Evolutionary conservation across 2,888 invertebrate species (phyloP).

Genomic region (Orthosia gothica): DNA sequence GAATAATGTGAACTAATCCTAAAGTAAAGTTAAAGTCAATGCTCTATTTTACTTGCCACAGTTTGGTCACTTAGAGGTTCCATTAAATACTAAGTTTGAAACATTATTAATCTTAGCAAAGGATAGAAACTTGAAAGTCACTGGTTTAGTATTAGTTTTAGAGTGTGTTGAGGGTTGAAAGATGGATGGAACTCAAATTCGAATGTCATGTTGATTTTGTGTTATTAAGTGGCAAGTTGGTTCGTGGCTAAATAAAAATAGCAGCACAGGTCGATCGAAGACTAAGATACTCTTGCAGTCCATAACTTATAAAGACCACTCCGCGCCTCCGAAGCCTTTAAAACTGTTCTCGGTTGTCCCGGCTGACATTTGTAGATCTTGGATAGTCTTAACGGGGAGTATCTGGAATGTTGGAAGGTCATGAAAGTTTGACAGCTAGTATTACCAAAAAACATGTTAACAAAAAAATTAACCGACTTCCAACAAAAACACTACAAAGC

Average conservation of each 20-base stretch:
- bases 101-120: slow-evolving; percentile 55
- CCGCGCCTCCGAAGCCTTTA: too few species aligned
- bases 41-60: slow-evolving; percentile 23
- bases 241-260: neutral
- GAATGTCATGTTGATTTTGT: slow-evolving; percentile 5
- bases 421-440: too few species aligned
- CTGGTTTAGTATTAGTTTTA: slow-evolving; percentile 49
- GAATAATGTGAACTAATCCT: neutral
- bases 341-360: too few species aligned
- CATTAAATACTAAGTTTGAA: slow-evolving; percentile 34
- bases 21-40: slow-evolving; percentile 38
- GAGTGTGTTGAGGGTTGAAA: slow-evolving; percentile 30
- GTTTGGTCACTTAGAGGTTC: slow-evolving; percentile 41
- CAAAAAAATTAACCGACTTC: too few species aligned
- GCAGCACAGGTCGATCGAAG: too few species aligned
- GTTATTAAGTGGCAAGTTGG: neutral
- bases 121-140: slow-evolving; percentile 48
- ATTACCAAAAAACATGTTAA: too few species aligned
- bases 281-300: too few species aligned
- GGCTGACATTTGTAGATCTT: too few species aligned
- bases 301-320: too few species aligned
- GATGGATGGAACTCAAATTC: slow-evolving; percentile 27
- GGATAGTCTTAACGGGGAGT: too few species aligned
- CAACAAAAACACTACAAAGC: too few species aligned
- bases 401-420: too few species aligned